phyloP scores from a whole-genome alignment of 2,888 invertebrate species.

The Meganola albula region DNA sequence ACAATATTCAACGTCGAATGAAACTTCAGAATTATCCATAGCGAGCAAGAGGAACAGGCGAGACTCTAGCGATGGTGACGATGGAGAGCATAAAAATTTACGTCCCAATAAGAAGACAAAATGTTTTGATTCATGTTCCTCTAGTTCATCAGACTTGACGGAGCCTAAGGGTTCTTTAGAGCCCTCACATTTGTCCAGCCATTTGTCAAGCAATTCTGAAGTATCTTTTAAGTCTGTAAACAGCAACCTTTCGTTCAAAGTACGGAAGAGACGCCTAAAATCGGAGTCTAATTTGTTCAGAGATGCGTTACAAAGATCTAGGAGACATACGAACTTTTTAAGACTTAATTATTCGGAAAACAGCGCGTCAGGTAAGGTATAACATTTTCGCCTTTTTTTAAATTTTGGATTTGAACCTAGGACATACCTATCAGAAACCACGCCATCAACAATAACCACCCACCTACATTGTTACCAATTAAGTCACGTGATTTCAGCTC shows the following conservation, averaged over 20 bases:
- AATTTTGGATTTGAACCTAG: no score
- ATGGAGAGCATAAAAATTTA: constrained; percentile 34
- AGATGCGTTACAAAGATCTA: constrained; percentile 53
- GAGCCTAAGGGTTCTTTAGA: constrained; percentile 32
- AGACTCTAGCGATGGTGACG: constrained; percentile 39
- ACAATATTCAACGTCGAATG: constrained; percentile 41
- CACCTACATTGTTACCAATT: no score
- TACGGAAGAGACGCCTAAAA: constrained; percentile 55
- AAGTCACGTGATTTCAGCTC: no score
- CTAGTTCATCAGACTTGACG: constrained; percentile 44
- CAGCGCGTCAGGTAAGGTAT: constrained; percentile 40
- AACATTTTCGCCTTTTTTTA: no score
- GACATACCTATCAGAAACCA: no score
- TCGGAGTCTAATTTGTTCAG: constrained; percentile 57
- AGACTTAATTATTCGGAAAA: constrained; percentile 40
- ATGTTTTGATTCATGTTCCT: constrained; percentile 39
- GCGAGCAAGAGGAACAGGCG: constrained; percentile 49
- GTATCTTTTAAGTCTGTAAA: constrained; percentile 62
- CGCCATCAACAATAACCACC: no score
- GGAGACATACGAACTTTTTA: constrained; percentile 35
- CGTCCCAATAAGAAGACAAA: constrained; percentile 58
- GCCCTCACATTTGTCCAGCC: constrained; percentile 35
- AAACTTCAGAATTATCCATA: constrained; percentile 40
- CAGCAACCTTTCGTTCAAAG: constrained; percentile 57
- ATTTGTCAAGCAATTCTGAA: constrained; percentile 53